Conservation (phyloP, 2,888 invertebrate species). For the Cephus rjabovi region DNA sequence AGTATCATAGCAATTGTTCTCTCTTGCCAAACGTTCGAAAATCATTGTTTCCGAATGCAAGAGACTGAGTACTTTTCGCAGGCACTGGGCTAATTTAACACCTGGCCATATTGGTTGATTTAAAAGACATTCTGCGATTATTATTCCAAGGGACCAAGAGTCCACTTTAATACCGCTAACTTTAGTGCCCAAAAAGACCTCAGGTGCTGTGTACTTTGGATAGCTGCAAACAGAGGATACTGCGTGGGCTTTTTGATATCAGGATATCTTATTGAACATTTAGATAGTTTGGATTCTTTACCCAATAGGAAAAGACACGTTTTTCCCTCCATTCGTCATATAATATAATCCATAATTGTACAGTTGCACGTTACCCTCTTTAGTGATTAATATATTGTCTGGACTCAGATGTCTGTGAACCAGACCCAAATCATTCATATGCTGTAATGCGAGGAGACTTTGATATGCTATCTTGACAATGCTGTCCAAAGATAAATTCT, state of each 20-base stretch:
- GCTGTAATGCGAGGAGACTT: slow-evolving; percentile 77
- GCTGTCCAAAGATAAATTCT: slow-evolving; percentile 69
- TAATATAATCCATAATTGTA: slow-evolving; percentile 94
- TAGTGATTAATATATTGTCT: slow-evolving; percentile 84
- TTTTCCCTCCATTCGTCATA: slow-evolving; percentile 88
- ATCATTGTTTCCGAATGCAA: slow-evolving; percentile 72
- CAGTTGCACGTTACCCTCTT: slow-evolving; percentile 80
- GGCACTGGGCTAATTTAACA: slow-evolving; percentile 79
- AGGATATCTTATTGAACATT: neutral
- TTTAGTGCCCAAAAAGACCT: slow-evolving; percentile 78
- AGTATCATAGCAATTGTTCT: slow-evolving; percentile 77
- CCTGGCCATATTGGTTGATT: slow-evolving; percentile 79
- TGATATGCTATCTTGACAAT: slow-evolving; percentile 78
- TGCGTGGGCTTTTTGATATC: neutral
- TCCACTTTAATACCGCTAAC: slow-evolving; percentile 82
- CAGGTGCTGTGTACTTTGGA: slow-evolving; percentile 85
- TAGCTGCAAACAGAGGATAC: slow-evolving; percentile 69
- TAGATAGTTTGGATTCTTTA: slow-evolving; percentile 61
- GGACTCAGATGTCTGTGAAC: slow-evolving; percentile 85
- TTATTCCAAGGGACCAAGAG: slow-evolving; percentile 94
- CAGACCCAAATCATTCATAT: slow-evolving; percentile 79
- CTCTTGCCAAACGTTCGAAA: slow-evolving; percentile 81
- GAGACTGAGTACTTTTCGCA: slow-evolving; percentile 81
- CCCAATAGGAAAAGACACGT: slow-evolving; percentile 92
- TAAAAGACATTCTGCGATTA: slow-evolving; percentile 83